phyloP scores from a whole-genome alignment of 2,113 vertebrate genomes.

The Sturnira hondurensis region DNA sequence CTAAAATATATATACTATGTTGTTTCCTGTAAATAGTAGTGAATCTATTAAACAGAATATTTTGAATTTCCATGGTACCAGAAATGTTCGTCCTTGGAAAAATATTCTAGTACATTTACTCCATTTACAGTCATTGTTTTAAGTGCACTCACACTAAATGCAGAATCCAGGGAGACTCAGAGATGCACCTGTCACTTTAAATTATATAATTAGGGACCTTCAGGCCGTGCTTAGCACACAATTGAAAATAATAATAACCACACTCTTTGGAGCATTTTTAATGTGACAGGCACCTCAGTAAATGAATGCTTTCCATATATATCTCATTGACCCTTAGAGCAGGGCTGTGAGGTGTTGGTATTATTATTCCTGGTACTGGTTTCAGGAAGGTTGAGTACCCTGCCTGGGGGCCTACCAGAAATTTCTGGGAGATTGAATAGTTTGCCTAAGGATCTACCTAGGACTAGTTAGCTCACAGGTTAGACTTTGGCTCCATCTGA shows the following conservation, averaged over 20 bases:
- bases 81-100: not conserved
- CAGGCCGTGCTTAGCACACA: not conserved
- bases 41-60: slow-evolving; percentile 37
- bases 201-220: not conserved
- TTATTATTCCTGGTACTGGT: not conserved
- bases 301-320: not conserved
- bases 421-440: not conserved
- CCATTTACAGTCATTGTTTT: slow-evolving; percentile 25
- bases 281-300: not conserved
- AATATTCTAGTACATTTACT: not conserved
- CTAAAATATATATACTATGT: slow-evolving; percentile 39
- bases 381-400: not conserved
- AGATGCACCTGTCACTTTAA: slow-evolving; percentile 4
- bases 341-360: not conserved
- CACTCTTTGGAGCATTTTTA: not conserved
- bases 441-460: not conserved
- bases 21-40: slow-evolving; percentile 41
- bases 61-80: slow-evolving; percentile 49
- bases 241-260: not conserved
- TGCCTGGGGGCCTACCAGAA: not conserved
- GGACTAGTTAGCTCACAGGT: not conserved
- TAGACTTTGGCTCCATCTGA: not conserved
- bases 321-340: not conserved
- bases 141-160: not conserved
- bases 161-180: not conserved